Percentiles rank a stretch among this genome's conserved stretches.
Conservation (phyloP, 2,797 vertebrate species). For the Sebastes taczanowskii region DNA sequence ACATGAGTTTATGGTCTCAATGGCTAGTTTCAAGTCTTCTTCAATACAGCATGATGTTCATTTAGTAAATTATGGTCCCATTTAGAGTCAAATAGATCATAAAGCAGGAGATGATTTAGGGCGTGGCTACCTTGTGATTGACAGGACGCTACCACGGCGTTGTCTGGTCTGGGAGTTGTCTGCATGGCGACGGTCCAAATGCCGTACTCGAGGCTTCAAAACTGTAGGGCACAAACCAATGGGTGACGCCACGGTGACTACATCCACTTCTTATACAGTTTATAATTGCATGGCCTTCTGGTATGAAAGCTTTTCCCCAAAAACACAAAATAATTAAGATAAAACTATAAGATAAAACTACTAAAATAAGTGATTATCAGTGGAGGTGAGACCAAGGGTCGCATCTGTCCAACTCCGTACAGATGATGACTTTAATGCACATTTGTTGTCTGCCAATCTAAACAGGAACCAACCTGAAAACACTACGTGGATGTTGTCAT, state of each 20-base stretch:
- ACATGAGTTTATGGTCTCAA: rapidly evolving
- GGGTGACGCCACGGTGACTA: rapidly evolving
- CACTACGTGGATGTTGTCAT: not conserved
- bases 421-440: not conserved
- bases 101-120: rapidly evolving
- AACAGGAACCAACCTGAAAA: not conserved
- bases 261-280: no score
- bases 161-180: no score
- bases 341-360: not conserved
- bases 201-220: rapidly evolving
- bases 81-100: no score
- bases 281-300: rapidly evolving
- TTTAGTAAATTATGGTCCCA: no score
- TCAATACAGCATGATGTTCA: no score
- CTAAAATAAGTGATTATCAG: not conserved
- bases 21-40: no score
- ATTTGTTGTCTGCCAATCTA: not conserved
- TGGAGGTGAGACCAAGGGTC: not conserved
- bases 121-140: no score
- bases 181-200: no score
- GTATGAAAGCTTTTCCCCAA: not conserved
- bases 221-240: rapidly evolving
- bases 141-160: no score
- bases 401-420: not conserved
- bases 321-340: not conserved